A percentile compares a stretch with the other conserved stretches of the same genome.
phyloP scores from a whole-genome alignment of 2,797 vertebrate genomes.

The Gobio occitaniae region DNA sequence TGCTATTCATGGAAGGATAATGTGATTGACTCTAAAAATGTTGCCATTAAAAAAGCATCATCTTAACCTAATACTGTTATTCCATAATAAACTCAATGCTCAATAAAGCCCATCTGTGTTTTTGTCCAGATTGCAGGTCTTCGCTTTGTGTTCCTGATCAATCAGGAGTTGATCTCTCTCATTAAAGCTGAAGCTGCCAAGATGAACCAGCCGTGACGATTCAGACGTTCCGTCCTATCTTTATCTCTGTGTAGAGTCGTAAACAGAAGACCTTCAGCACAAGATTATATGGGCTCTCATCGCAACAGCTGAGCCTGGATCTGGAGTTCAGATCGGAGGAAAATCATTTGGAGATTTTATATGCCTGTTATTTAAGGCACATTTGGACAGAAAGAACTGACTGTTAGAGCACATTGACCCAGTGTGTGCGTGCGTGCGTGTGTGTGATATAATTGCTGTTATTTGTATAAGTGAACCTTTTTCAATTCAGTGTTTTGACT shows the following conservation, averaged over 20 bases:
- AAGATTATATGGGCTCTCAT: not conserved
- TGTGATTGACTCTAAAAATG: not conserved
- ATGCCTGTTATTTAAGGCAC: not conserved
- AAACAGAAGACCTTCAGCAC: not conserved
- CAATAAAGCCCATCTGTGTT: not conserved
- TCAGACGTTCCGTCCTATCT: not conserved
- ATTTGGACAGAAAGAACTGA: slow-evolving; percentile 1
- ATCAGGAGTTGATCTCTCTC: slow-evolving; percentile 94
- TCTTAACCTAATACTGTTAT: not conserved
- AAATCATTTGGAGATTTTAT: not conserved
- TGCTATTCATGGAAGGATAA: not conserved
- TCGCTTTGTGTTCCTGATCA: slow-evolving; percentile 96
- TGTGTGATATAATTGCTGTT: not conserved
- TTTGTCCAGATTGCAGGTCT: slow-evolving; percentile 89
- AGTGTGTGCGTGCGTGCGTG: not conserved
- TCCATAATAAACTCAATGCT: not conserved
- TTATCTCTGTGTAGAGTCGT: not conserved
- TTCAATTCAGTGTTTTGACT: slow-evolving; percentile 6
- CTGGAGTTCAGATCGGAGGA: not conserved
- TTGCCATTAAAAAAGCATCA: not conserved
- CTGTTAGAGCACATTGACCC: not conserved
- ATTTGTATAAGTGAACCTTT: not conserved
- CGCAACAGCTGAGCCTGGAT: not conserved
- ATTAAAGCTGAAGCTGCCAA: slow-evolving; percentile 96
- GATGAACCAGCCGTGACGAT: slow-evolving; percentile 87